Percentiles rank a stretch among this genome's conserved stretches.
phyloP scores from a whole-genome alignment of 2,113 vertebrate genomes.

The Pluvialis apricaria region DNA sequence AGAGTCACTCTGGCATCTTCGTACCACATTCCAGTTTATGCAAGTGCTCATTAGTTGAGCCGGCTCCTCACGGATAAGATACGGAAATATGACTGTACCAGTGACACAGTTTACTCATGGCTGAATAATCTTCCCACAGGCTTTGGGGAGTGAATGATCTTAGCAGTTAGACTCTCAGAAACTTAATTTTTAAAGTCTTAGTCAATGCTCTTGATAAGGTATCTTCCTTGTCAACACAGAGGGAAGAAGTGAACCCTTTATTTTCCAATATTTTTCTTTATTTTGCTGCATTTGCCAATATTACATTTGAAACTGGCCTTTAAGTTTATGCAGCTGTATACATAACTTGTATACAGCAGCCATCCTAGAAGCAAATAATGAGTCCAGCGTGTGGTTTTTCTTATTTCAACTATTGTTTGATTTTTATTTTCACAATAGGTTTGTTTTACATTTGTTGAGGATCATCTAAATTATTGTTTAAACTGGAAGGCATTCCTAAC shows the following conservation, averaged over 20 bases:
- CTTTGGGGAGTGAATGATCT: background rate
- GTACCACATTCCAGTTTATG: background rate
- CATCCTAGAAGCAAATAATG: background rate
- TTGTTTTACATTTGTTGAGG: background rate
- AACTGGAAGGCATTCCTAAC: background rate
- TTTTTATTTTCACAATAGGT: background rate
- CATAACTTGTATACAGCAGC: background rate
- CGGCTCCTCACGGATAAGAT: constrained; percentile 13
- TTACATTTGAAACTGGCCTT: background rate
- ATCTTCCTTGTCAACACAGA: background rate
- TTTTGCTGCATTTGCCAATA: background rate
- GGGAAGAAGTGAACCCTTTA: background rate
- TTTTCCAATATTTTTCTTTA: background rate
- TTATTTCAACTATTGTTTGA: background rate
- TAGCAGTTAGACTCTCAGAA: background rate
- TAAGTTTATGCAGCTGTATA: background rate
- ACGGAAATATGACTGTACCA: background rate
- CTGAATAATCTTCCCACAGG: background rate
- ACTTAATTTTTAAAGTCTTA: background rate
- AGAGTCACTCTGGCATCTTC: background rate
- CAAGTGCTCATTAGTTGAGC: background rate
- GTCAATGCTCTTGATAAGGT: background rate
- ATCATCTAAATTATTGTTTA: background rate
- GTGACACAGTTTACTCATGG: background rate
- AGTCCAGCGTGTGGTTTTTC: background rate